Conservation (phyloP, 92 coral and sea anemone genomes). For the Micromussa lordhowensis region DNA sequence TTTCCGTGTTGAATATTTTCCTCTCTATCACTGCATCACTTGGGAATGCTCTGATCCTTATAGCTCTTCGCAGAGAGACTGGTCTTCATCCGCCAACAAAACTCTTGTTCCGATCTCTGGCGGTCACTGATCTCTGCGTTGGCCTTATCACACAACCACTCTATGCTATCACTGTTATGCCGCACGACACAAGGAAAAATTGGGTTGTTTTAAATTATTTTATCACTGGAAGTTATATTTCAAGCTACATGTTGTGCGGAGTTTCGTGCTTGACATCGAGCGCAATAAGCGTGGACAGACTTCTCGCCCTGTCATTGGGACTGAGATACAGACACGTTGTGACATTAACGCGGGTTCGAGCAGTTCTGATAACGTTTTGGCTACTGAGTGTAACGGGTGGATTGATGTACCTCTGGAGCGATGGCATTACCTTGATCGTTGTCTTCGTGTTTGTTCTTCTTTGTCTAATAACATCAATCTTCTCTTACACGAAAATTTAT, state of each 20-base stretch:
- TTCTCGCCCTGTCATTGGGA: conserved; percentile 3
- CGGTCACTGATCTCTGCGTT: conserved; percentile 6
- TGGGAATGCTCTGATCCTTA: conserved; percentile 6
- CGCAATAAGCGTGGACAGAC: conserved; percentile 17
- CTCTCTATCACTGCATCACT: neutral
- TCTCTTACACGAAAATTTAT: conserved; percentile 10
- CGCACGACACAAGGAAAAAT: neutral
- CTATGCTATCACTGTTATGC: neutral
- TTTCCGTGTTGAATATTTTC: neutral
- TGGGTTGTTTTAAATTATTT: neutral
- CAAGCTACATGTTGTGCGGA: neutral
- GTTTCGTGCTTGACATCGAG: conserved; percentile 3
- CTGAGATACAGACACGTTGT: conserved; percentile 12
- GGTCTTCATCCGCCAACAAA: neutral
- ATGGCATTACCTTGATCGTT: neutral
- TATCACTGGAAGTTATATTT: neutral
- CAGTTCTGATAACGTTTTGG: neutral
- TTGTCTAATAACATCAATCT: neutral
- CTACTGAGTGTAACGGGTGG: neutral
- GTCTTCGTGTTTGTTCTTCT: neutral
- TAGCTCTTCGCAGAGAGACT: neutral
- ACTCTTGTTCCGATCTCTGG: conserved; percentile 3
- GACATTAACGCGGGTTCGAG: neutral
- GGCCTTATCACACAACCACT: neutral
- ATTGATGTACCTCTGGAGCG: neutral